phyloP scores from a whole-genome alignment of 2,113 vertebrate species.

The Petromus typicus region DNA sequence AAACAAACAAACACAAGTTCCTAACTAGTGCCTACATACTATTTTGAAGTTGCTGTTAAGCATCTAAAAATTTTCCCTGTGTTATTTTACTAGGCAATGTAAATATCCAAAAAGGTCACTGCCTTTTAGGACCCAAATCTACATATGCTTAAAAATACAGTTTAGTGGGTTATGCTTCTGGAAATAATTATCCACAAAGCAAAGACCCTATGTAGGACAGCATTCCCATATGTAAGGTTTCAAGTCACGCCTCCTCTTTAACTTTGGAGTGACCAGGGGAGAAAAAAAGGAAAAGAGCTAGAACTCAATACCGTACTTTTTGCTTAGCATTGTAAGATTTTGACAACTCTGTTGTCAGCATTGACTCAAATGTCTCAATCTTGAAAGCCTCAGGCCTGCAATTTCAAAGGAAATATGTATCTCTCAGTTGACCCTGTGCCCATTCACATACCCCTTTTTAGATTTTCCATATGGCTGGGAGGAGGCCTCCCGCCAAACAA shows the following conservation, averaged over 20 bases:
- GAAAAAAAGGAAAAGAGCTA: background rate
- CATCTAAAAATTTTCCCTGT: constrained; percentile 69
- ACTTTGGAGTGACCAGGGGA: constrained; percentile 55
- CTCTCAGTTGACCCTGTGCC: constrained; percentile 36
- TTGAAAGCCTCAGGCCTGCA: constrained; percentile 18
- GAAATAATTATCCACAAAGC: constrained; percentile 84
- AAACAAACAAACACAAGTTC: constrained; percentile 59
- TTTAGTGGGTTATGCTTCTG: constrained; percentile 72
- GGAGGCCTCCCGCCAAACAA: constrained; percentile 83
- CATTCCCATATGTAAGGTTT: constrained; percentile 68
- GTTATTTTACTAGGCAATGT: constrained; percentile 58
- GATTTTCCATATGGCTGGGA: constrained; percentile 79
- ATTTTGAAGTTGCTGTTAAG: constrained; percentile 45
- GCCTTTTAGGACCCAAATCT: constrained; percentile 63
- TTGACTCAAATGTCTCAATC: background rate
- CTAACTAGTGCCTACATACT: constrained; percentile 66
- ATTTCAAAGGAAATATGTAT: constrained; percentile 30
- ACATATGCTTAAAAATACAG: constrained; percentile 66
- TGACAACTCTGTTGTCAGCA: background rate
- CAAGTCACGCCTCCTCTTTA: constrained; percentile 73
- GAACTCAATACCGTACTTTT: constrained; percentile 23
- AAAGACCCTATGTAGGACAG: constrained; percentile 72
- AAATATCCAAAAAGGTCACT: constrained; percentile 4
- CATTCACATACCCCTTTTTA: background rate
- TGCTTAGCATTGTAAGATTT: constrained; percentile 28